Percentiles rank a stretch among this genome's conserved stretches.
phyloP scores from a whole-genome alignment of 2,797 vertebrate species.

The Oceanodroma leucorhoa region DNA sequence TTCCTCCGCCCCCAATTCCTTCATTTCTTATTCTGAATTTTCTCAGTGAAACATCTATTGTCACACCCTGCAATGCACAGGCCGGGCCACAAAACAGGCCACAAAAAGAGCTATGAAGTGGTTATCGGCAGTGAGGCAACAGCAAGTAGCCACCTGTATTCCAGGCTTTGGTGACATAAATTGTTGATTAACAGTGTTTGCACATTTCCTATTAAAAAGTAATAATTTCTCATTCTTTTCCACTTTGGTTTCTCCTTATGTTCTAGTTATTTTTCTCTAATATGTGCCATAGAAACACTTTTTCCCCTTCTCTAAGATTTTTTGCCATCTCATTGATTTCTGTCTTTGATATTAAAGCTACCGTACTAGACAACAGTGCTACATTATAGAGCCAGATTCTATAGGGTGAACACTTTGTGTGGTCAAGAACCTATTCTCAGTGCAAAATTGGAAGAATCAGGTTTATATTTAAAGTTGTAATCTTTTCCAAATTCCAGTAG shows the following conservation, averaged over 20 bases:
- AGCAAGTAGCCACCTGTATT: not conserved
- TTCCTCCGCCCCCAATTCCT: not conserved
- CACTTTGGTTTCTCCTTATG: not conserved
- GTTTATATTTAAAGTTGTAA: not conserved
- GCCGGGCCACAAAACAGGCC: not conserved
- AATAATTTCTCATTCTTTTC: not conserved
- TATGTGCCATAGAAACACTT: not conserved
- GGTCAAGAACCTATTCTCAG: not conserved
- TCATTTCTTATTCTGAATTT: not conserved
- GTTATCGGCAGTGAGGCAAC: not conserved
- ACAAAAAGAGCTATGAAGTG: not conserved
- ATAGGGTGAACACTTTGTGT: not conserved
- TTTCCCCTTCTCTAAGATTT: not conserved
- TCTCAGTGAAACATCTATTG: not conserved
- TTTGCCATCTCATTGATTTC: not conserved
- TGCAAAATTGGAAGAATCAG: not conserved
- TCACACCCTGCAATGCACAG: not conserved
- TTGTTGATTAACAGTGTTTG: not conserved
- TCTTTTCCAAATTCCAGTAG: not conserved
- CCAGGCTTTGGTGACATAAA: not conserved
- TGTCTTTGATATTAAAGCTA: not conserved
- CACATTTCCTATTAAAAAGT: not conserved
- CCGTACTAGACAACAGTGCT: not conserved
- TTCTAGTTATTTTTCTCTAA: not conserved
- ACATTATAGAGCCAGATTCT: not conserved